Conservation (phyloP, 2,113 vertebrate genomes). For the Okapia johnstoni region DNA sequence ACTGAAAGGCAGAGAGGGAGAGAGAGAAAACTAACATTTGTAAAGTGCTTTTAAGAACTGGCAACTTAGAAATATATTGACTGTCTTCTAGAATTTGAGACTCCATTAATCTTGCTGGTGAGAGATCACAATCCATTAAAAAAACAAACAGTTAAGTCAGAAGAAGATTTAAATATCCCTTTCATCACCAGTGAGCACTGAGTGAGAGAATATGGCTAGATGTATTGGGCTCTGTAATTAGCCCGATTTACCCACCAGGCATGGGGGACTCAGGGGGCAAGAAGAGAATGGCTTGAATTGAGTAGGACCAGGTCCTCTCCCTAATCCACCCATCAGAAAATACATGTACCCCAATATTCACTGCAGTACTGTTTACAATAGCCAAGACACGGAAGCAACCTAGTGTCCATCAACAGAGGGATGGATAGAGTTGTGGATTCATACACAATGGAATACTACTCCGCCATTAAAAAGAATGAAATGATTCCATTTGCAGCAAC, state of each 20-base stretch:
- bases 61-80: background rate
- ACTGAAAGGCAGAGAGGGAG: background rate
- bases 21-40: background rate
- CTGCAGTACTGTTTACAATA: background rate
- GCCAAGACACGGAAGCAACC: background rate
- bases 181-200: background rate
- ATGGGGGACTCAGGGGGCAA: background rate
- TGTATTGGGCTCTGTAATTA: background rate
- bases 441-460: background rate
- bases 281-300: background rate
- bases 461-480: background rate
- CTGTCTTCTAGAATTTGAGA: background rate
- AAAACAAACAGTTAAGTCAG: background rate
- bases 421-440: background rate
- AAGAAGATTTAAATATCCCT: background rate
- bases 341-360: background rate
- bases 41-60: background rate
- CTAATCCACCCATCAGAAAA: background rate
- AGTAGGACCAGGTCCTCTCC: background rate
- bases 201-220: background rate
- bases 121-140: background rate
- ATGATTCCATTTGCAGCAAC: background rate
- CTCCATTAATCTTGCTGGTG: background rate
- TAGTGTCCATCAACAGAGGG: background rate
- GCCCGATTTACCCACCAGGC: background rate